A percentile compares a stretch with the other conserved stretches of the same genome.
phyloP scores from a whole-genome alignment of 1,140 invertebrate genomes.

The Apis dorsata region DNA sequence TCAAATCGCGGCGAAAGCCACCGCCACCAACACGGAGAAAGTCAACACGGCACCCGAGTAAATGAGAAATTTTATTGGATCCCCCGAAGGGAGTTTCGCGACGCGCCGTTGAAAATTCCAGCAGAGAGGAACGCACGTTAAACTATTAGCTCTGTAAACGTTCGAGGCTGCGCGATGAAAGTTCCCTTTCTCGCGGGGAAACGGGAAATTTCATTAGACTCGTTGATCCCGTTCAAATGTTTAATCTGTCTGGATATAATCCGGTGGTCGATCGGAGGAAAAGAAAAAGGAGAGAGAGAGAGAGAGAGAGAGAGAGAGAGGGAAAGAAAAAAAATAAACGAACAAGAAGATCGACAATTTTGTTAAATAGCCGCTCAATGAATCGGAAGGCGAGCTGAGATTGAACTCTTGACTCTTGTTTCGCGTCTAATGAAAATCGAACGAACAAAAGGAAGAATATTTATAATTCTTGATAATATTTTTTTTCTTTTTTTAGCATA shows the following conservation, averaged over 20 bases:
- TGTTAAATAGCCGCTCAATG: no score
- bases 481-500: no score
- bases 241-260: constrained; percentile 51
- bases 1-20: background rate
- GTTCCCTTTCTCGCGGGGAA: background rate
- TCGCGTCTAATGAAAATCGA: background rate
- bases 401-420: no score
- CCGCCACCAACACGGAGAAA: constrained; percentile 11
- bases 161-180: constrained; percentile 34
- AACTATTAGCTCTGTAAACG: constrained; percentile 52
- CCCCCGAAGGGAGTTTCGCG: background rate
- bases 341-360: no score
- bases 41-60: constrained; percentile 26
- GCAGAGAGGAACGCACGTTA: constrained; percentile 37
- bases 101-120: constrained; percentile 27
- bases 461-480: no score
- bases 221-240: constrained; percentile 46
- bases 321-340: no score
- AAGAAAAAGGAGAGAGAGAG: background rate
- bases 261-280: constrained; percentile 20
- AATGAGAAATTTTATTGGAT: constrained; percentile 48
- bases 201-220: constrained; percentile 42
- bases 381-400: background rate
- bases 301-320: no score
- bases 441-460: background rate